A percentile compares a stretch with the other conserved stretches of the same genome.
These are phyloP conservation scores for Phacellophora camtschatica DNA, from an alignment of 30 jellyfish, hydroid and myxozoan genomes.

Conservation along the genomic window DNA sequence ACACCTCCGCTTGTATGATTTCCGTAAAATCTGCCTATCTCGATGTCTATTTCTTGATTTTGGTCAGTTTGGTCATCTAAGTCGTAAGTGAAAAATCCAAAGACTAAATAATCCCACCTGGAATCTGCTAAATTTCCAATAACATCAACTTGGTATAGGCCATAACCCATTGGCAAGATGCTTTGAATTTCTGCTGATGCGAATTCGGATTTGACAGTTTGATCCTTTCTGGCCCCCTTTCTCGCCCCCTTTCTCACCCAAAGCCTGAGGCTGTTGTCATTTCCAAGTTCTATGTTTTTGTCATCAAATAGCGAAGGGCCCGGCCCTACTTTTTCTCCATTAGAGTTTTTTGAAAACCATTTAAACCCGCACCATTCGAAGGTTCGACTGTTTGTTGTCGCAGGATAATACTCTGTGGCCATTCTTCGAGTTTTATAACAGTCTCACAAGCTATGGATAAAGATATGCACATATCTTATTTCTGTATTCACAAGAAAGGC, in stretches of 20 bases:
- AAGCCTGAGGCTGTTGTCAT: conserved; percentile 19
- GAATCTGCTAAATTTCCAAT: conserved; percentile 21
- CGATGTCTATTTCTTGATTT: conserved; percentile 36
- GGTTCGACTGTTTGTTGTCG: neutral
- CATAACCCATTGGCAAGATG: conserved; percentile 30
- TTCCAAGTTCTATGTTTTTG: conserved; percentile 28
- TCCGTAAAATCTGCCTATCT: conserved; percentile 46
- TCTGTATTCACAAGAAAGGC: too few relatives aligned
- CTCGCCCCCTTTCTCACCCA: conserved; percentile 13
- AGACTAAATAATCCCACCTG: conserved; percentile 30
- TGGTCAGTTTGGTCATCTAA: neutral
- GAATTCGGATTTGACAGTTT: neutral
- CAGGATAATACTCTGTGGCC: neutral
- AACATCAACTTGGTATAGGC: conserved; percentile 28
- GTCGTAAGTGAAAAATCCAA: conserved; percentile 42
- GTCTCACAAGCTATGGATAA: too few relatives aligned
- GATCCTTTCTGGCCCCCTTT: neutral
- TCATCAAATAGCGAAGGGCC: conserved; percentile 34
- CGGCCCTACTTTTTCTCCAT: conserved; percentile 44
- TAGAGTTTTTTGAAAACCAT: conserved; percentile 33
- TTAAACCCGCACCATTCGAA: conserved; percentile 35
- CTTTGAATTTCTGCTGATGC: conserved; percentile 46
- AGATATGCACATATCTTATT: too few relatives aligned
- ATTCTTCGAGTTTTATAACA: too few relatives aligned
- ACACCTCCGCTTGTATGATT: conserved; percentile 35